Evolutionary conservation across 2,797 vertebrate species (phyloP), one percentile per base, ranked within the genome.

Genomic region (Enteromius thamalakanensis): DNA sequence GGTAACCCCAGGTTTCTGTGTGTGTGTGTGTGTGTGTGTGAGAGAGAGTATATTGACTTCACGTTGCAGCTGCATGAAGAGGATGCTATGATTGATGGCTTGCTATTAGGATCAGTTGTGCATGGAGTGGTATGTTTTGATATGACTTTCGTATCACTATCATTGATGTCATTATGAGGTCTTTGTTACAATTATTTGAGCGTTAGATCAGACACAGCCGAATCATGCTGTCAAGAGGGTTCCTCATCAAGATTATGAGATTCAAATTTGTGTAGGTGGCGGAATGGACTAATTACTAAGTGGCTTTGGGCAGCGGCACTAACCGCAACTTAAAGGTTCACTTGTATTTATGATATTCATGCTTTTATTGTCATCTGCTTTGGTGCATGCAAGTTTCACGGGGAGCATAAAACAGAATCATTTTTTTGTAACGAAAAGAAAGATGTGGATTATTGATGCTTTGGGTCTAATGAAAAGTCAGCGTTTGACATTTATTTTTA

Each of bases 81-180:
- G 37, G 65, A 77, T 14, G 64, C 74, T 69, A n/a, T 83, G 81
- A 77, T 77, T 83, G 81, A 83, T 77, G 81, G 26, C 64, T 70
- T 23, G 65, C 75, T 83, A 42, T 70, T 37, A 60, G 75, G 75
- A 83, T 70, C 64, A 71, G 81, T 70, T 78, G 75, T 70, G 75
- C 82, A 26, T 78, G 51, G 51, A 83, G 74, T 62, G 65, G 74
- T 83, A 83, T 78, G 75, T 83, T 77, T 76, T 32, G n/a, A 58
- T 82, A 70, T 83, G 82, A 83, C 82, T 83, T 83, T 83, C 81
- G 70, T 83, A 83, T 83, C 75, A 77, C 74, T 83, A 71, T 64
- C 75, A 78, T 62, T 70, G 82, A 78, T 78, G 82, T 78, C 82
- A 70, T 78, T 71, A 77, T 78, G 74, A 83, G 75, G 75, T 83